Base-by-base conservation (phyloP, 2,113 vertebrate species). In the Macquaria australasica region DNA sequence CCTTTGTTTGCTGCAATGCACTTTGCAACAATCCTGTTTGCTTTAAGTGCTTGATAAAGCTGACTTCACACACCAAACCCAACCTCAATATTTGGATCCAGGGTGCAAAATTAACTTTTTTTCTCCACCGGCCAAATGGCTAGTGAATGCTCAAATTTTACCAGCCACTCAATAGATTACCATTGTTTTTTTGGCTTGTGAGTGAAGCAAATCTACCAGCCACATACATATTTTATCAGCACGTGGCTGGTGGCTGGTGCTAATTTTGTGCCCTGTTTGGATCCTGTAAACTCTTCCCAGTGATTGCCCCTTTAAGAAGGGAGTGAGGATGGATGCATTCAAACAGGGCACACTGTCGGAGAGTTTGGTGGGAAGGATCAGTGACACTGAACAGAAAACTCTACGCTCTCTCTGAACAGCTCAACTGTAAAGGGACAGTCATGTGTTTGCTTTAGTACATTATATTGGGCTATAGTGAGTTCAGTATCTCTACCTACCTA, bases 351-450 rank as follows among this genome's bases (percentile, higher is more conserved):
- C 45, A 59, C 15, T 75, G 25, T 43, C 50, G 31, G 6, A 41
- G 20, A 75, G 73, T 76, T 59, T 67, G 39, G 45, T 74, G 31
- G 14, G 1, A 21, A 80, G 48, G 80, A 74, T 72, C 75, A 78
- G 71, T 81, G 73, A 79, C 59, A 67, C 18, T 50, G 62, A 64
- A 66, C 9, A 75, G 51, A 73, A 56, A 79, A 69, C 21, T 39
- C 8, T 43, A 59, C 15, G 25, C 43, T 34, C 67, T 59, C 77
- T 76, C 71, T 39, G 20, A 82, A 69, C 73, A 58, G 70, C 74
- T 82, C 50, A 70, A 58, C 51, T 77, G 43, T 84, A 66, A 84
- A 84, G 59, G 43, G 58, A 50, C 76, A 77, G 51, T 51, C 7
- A 7, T 43, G 43, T 63, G 25, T 43, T 20, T 71, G 34, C 9